Base-by-base conservation (phyloP, 2,888 invertebrate genomes). In the Lasioglossum figueresi region DNA sequence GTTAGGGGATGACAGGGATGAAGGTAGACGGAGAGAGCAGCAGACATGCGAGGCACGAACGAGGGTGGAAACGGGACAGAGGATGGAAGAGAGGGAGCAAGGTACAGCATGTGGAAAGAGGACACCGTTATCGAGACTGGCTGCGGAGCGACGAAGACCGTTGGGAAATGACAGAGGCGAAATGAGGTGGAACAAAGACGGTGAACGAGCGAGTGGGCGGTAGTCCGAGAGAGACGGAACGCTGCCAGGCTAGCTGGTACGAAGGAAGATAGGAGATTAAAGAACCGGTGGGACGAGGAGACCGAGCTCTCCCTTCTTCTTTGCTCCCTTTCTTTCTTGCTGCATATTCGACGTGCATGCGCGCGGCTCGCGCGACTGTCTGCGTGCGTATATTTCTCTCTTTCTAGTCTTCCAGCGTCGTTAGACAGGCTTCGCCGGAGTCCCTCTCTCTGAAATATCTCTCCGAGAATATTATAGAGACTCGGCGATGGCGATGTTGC, bases 381-480 rank as follows among this genome's bases (percentile, higher is more conserved):
- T 34, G 84, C 74, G 72, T 79, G 80, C 79, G 80, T 82, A 82
- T 63, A 80, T 75, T 83, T 85, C 88, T 88, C 83, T 85, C 88
- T 78, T 83, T 82, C 85, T 85, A 66, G 80, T 83, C 87, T 86
- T 79, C 82, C 80, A 76, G 83, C 88, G 81, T 85, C 88, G 88
- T 88, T 87, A 85, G 89, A 89, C 89, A 83, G 84, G 84, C 86
- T 84, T 88, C 88, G 88, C 81, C 86, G 75, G 80, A 88, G 89
- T 87, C 90, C 85, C 89, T 91, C 92, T 91, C 92, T 90, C 92
- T 90, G 92, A 93, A 93, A 93, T 93, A 93, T 93, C 92, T 93
- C 93, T 89, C 93, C 90, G 91, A 92, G 92, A 93, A 94, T 94
- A 94, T 94, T 93, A 93, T 93, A 93, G 93, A 93, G 91, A 92